Evolutionary conservation across 2,797 vertebrate genomes (phyloP).

Genomic region (Pangasius sanitwongsei): DNA sequence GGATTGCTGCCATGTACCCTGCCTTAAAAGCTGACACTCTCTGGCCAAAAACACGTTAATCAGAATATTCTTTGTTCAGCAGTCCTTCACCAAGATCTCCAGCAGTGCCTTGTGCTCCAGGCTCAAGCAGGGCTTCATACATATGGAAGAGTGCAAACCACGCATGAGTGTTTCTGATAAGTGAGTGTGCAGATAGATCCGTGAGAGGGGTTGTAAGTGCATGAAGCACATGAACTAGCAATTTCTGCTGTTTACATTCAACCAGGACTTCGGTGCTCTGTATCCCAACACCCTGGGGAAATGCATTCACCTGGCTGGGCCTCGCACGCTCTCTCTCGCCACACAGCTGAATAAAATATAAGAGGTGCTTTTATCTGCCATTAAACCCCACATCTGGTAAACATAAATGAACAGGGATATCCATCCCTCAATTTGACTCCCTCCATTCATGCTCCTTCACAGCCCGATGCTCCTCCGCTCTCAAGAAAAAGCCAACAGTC

Average conservation of each 20-base stretch:
- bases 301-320: slow-evolving; percentile 72
- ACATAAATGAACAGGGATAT: slow-evolving; percentile 63
- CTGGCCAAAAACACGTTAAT: slow-evolving; percentile 16
- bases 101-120: slow-evolving; percentile 60
- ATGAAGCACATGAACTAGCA: slow-evolving; percentile 15
- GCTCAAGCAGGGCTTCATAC: slow-evolving; percentile 64
- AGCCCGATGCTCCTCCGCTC: slow-evolving; percentile 53
- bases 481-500: slow-evolving; percentile 68
- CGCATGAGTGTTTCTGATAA: slow-evolving; percentile 55
- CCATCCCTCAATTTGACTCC: slow-evolving; percentile 57
- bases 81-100: slow-evolving; percentile 55
- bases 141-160: slow-evolving; percentile 69
- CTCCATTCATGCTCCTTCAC: slow-evolving; percentile 62
- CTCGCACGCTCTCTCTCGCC: slow-evolving; percentile 22
- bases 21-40: not conserved
- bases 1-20: not conserved
- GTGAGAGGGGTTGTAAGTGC: slow-evolving; percentile 18
- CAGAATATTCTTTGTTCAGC: slow-evolving; percentile 5
- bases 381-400: slow-evolving; percentile 68
- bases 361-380: slow-evolving; percentile 78
- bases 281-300: slow-evolving; percentile 65
- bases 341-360: slow-evolving; percentile 77
- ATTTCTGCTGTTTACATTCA: slow-evolving; percentile 61
- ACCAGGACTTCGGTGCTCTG: slow-evolving; percentile 51
- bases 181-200: slow-evolving; percentile 6